Base-by-base conservation (phyloP, 2,797 vertebrate species). In the Cossypha caffra region DNA sequence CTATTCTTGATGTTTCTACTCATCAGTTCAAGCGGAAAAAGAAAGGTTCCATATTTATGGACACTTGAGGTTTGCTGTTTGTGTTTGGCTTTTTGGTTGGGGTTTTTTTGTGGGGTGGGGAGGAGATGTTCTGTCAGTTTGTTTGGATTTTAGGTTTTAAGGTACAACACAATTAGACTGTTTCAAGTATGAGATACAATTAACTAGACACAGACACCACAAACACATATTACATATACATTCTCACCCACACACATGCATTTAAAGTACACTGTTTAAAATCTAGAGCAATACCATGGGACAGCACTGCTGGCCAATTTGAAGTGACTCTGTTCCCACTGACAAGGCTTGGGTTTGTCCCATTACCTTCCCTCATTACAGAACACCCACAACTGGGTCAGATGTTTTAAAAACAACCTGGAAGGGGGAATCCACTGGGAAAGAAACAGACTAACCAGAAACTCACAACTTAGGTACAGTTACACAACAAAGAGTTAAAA, bases 191-290 rank as follows among this genome's bases (percentile, higher is more conserved):
- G 81, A 85, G 47, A 77, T 86, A 67, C 31, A 86, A 66, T 55
- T 94, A 86, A 68, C n/a, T 37, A 88, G 82, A 83, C 81, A 78
- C 50, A 95, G 89, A 95, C 82, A 95, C 75, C 87, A 79, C 84
- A 94, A 92, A 80, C 45, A 52, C 37, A 16, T 31, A 61, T 67
- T 87, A 71, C 45, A 79, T 33, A 50, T 5, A 73, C 51, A 71
- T 89, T 91, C 63, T 92, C 94, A 91, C 67, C 84, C 94, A 95
- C 89, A 82, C 48, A 67, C 23, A 77, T 7, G 48, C 78, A 90
- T 91, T 74, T 80, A 77, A 79, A 91, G 45, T 24, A 68, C 48
- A 37, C 28, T 17, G 19, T 50, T 88, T 68, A 74, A 87, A 81
- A 79, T 43, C 38, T 9, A 64, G 57, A 71, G 20, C 40, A 69